These are phyloP conservation scores for Athene cunicularia DNA, from an alignment of 2,113 vertebrate genomes.

Conservation along the genomic window DNA sequence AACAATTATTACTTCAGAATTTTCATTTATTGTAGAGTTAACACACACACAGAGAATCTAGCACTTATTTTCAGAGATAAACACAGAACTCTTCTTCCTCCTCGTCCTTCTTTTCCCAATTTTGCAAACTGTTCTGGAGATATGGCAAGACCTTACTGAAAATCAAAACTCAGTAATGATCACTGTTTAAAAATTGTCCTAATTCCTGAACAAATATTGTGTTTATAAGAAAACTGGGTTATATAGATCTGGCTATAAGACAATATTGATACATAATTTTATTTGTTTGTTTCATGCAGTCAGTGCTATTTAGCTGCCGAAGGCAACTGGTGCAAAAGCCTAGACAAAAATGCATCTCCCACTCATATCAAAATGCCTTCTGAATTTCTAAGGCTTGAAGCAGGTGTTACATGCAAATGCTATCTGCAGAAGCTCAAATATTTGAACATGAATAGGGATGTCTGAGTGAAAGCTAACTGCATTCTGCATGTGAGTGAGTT, in stretches of 20 bases:
- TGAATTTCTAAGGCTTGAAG: slow-evolving; percentile 51
- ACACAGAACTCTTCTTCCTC: not conserved
- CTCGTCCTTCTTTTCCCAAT: not conserved
- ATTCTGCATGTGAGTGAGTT: not conserved
- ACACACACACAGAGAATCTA: not conserved
- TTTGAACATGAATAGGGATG: slow-evolving; percentile 48
- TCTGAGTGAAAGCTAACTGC: not conserved
- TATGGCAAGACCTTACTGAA: not conserved
- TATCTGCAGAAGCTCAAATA: slow-evolving; percentile 45
- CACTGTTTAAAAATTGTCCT: not conserved
- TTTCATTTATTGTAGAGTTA: not conserved
- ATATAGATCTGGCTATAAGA: not conserved
- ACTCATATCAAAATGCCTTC: not conserved
- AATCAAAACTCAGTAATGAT: not conserved
- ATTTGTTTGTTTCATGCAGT: not conserved
- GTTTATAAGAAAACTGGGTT: not conserved
- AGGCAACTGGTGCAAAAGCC: not conserved
- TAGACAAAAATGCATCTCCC: not conserved
- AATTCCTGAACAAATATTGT: not conserved
- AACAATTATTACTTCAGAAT: not conserved
- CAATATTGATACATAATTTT: not conserved
- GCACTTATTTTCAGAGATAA: not conserved
- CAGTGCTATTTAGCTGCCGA: not conserved
- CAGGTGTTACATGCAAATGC: slow-evolving; percentile 51
- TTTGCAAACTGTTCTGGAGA: not conserved